A percentile compares a stretch with the other conserved stretches of the same genome.
phyloP scores from a whole-genome alignment of 1,140 invertebrate species.

The Danaus plexippus region DNA sequence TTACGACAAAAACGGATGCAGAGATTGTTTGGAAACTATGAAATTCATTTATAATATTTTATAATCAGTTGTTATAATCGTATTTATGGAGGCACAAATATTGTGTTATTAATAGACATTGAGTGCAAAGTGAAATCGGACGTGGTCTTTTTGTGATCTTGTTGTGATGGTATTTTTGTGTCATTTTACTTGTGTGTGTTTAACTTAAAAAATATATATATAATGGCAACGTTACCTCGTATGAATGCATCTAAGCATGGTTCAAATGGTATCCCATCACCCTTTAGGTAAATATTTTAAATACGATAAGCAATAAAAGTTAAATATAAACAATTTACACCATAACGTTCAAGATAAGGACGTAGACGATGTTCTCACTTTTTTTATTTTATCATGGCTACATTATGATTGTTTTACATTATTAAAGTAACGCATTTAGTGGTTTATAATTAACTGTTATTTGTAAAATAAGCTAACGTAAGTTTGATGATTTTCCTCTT shows the following conservation, averaged over 20 bases:
- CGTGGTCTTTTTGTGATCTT: constrained; percentile 25
- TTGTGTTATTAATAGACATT: constrained; percentile 23
- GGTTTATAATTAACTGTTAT: too few relatives aligned
- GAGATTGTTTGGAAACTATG: constrained; percentile 2
- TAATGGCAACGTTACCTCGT: constrained; percentile 61
- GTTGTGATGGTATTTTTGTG: constrained; percentile 14
- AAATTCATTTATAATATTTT: too few relatives aligned
- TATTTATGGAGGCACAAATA: too few relatives aligned
- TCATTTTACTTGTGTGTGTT: constrained; percentile 11
- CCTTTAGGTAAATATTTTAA: constrained; percentile 41
- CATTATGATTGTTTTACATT: too few relatives aligned
- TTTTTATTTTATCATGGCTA: too few relatives aligned
- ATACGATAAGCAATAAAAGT: neutral
- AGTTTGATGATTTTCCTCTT: too few relatives aligned
- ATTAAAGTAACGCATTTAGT: too few relatives aligned
- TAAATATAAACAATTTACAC: too few relatives aligned
- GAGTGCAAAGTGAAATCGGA: constrained; percentile 28
- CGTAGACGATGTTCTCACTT: too few relatives aligned
- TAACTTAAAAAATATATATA: constrained; percentile 7
- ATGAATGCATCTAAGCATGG: constrained; percentile 53
- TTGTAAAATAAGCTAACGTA: too few relatives aligned
- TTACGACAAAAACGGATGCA: constrained; percentile 18
- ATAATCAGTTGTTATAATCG: too few relatives aligned
- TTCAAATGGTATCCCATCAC: constrained; percentile 39
- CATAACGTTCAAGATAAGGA: too few relatives aligned